Conservation (phyloP, 2,888 invertebrate species). For the Seira musarum region DNA sequence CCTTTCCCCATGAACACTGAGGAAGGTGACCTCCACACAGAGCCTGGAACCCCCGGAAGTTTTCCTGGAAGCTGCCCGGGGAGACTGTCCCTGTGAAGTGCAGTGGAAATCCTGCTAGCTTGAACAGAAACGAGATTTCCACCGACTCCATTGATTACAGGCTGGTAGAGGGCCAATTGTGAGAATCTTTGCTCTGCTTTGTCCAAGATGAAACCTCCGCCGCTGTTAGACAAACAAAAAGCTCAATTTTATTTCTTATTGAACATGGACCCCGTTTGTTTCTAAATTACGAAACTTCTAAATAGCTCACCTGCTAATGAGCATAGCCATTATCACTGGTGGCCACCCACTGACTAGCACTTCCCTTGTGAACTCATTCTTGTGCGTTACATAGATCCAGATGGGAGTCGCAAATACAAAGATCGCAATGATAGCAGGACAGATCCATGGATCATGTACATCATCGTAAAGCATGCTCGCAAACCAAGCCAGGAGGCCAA, state of each 20-base stretch:
- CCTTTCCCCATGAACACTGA: constrained; percentile 64
- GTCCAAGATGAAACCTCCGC: constrained; percentile 83
- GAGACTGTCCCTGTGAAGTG: constrained; percentile 78
- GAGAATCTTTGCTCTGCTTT: constrained; percentile 80
- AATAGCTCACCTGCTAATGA: constrained; percentile 82
- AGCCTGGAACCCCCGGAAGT: constrained; percentile 63
- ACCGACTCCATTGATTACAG: constrained; percentile 88
- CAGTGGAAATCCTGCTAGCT: constrained; percentile 84
- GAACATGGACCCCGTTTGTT: constrained; percentile 1
- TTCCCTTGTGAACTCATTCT: constrained; percentile 80
- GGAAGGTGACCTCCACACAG: constrained; percentile 70
- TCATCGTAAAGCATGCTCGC: constrained; percentile 77
- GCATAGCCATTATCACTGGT: constrained; percentile 86
- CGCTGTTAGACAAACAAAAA: constrained; percentile 72
- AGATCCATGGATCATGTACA: constrained; percentile 77
- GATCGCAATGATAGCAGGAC: constrained; percentile 78
- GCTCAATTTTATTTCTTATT: background rate
- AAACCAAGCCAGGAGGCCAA: constrained; percentile 77
- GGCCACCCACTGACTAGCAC: constrained; percentile 84
- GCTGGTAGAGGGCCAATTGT: constrained; percentile 85
- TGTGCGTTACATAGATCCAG: constrained; percentile 82
- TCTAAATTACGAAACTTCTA: constrained; percentile 6
- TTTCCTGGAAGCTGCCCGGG: constrained; percentile 76
- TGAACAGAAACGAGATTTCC: constrained; percentile 86
- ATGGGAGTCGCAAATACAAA: constrained; percentile 80